Conservation (phyloP, 2,797 vertebrate species). For the Centropyge bicolor region DNA sequence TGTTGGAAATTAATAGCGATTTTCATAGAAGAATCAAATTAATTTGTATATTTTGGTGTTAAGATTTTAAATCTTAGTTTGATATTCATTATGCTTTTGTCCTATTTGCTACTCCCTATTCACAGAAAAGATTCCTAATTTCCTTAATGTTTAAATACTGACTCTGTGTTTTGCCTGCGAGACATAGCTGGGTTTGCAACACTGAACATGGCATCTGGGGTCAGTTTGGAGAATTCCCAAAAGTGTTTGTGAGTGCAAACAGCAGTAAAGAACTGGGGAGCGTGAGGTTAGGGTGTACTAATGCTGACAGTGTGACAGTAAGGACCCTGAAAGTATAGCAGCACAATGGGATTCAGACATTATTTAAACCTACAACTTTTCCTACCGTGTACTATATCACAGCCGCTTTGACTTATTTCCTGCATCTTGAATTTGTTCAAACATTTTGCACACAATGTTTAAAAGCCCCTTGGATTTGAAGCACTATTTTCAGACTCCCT, state of each 20-base stretch:
- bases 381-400: neutral
- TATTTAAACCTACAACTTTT: no score
- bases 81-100: neutral
- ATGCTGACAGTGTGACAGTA: no score
- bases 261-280: neutral
- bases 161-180: neutral
- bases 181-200: neutral
- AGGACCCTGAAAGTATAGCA: no score
- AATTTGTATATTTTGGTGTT: constrained; percentile 2
- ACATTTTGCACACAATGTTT: constrained; percentile 5
- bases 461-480: neutral
- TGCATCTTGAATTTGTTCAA: neutral
- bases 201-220: neutral
- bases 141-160: constrained; percentile 2
- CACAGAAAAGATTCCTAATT: neutral
- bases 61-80: constrained; percentile 7
- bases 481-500: neutral
- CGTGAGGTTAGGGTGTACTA: neutral
- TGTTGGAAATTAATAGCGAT: constrained; percentile 9
- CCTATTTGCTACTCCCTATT: neutral
- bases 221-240: neutral
- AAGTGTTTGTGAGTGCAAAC: neutral
- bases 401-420: neutral
- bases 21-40: neutral
- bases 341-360: no score